Evolutionary conservation across 2,797 vertebrate species (phyloP).

Genomic region (Falco columbarius): DNA sequence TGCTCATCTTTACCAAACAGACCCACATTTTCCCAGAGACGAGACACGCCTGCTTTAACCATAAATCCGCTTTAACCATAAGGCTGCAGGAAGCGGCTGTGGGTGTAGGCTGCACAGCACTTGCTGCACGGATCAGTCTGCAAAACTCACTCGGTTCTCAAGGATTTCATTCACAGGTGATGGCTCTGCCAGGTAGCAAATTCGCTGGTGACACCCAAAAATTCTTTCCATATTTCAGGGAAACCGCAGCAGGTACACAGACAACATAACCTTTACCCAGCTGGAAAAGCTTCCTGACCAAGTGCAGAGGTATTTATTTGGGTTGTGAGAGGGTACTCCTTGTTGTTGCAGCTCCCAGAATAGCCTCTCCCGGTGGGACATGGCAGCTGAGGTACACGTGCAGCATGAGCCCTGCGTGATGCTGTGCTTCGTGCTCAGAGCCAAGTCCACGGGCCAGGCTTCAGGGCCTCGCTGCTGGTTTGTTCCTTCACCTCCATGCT

Average conservation of each 20-base stretch:
- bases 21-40: not conserved
- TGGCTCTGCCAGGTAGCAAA: not conserved
- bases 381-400: not conserved
- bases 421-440: not conserved
- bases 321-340: not conserved
- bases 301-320: conserved; percentile 6
- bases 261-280: conserved; percentile 9
- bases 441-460: not conserved
- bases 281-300: not conserved
- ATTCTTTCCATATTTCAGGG: not conserved
- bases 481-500: not conserved
- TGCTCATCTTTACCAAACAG: not conserved
- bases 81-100: not conserved
- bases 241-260: not conserved
- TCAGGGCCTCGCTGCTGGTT: not conserved
- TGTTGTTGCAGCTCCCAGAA: conserved; percentile 54
- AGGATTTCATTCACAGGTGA: not conserved
- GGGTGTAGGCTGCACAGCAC: not conserved
- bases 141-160: not conserved
- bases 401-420: not conserved
- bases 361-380: not conserved
- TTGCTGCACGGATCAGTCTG: not conserved
- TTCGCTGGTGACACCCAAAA: not conserved
- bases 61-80: not conserved
- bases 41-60: not conserved